Conservation (phyloP, 1,140 invertebrate genomes). For the Drosophila orena region DNA sequence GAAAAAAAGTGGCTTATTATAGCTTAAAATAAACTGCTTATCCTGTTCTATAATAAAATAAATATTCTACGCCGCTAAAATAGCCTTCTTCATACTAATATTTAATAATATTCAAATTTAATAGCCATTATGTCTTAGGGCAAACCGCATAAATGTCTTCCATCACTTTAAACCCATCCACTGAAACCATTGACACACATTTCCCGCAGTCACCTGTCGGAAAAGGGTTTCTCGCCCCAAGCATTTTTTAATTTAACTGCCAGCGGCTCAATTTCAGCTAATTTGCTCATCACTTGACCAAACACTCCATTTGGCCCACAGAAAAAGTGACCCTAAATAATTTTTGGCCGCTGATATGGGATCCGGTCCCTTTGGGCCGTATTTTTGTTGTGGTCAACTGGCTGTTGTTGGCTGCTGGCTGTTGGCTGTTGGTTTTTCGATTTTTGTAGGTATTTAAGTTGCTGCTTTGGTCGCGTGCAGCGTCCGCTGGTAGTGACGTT, state of each 20-base stretch:
- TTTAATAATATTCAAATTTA: not conserved
- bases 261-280: slow-evolving; percentile 69
- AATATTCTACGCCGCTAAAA: no score
- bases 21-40: no score
- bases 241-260: slow-evolving; percentile 58
- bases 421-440: slow-evolving; percentile 12
- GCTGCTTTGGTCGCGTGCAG: slow-evolving; percentile 49
- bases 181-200: slow-evolving; percentile 23
- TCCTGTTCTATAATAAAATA: no score
- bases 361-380: slow-evolving; percentile 17
- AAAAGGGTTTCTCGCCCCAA: slow-evolving; percentile 6
- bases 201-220: slow-evolving; percentile 4
- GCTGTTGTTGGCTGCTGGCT: slow-evolving; percentile 12
- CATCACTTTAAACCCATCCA: slow-evolving; percentile 2
- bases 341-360: slow-evolving; percentile 50
- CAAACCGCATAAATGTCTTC: slow-evolving; percentile 1
- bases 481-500: slow-evolving; percentile 18
- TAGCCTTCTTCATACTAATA: no score
- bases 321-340: slow-evolving; percentile 36
- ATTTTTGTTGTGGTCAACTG: slow-evolving; percentile 39
- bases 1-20: not conserved
- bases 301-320: slow-evolving; percentile 44
- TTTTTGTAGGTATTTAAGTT: slow-evolving; percentile 10
- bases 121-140: not conserved
- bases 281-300: slow-evolving; percentile 80